Evolutionary conservation across 2,797 vertebrate genomes (phyloP), one percentile per base, ranked within the genome.

Genomic region (Spinibarbus caldwelli): DNA sequence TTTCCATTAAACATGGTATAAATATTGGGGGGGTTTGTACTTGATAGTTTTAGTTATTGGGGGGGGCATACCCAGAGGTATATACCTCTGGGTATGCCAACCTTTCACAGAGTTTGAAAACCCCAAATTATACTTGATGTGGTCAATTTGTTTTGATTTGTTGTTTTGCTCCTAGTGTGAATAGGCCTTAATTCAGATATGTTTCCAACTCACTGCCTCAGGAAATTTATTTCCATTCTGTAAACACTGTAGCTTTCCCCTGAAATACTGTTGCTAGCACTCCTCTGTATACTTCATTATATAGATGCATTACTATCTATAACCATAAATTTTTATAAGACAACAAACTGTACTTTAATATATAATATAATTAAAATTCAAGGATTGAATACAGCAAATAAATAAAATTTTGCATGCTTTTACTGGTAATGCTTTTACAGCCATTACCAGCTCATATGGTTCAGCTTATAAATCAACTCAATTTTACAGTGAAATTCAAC

Each of bases 401-500:
- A 7, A 3, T 31, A 54, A 0, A 3, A 54, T 31, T 7, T 64
- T 64, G 15, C 29, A 19, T 66, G 29, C 6, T 34, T 66, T 36
- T 36, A 36, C 36, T 36, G 36, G 36, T 36, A 36, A 36, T 64
- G 29, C 6, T 9, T 66, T 66, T 66, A 66, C 6, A 34, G 14
- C 62, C 7, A 83, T 76, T 34, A 47, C 4, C 54, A 62, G 68
- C 21, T 62, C n/a, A 34, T 26, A 9, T 38, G 31, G 57, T 76
- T 67, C 31, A 38, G 23, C 43, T 64, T 62, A 45, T 34, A 17
- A 23, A 34, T 66, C 19, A 79, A 47, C 19, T 14, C 10, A 66
- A 31, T 38, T 36, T 80, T 62, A 64, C 21, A 34, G 41, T 36
- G 8, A 75, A 64, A 75, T 64, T 64, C 8, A 83, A 75, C 29